Evolutionary conservation across 2,888 invertebrate genomes (phyloP).

Genomic region (Cephus pygmeus): DNA sequence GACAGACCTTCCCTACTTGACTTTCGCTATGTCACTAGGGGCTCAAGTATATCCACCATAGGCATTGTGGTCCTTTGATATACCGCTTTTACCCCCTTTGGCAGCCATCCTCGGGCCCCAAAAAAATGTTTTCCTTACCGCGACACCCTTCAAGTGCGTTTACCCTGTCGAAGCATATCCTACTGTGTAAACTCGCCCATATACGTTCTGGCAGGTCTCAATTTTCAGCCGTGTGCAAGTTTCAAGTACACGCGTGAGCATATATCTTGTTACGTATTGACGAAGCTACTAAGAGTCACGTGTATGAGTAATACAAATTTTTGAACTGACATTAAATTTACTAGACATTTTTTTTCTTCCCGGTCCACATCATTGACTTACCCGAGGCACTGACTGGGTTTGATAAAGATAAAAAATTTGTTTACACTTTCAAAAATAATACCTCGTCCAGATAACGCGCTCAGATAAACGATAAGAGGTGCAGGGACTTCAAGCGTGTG

Average conservation of each 20-base stretch:
- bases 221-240: background rate
- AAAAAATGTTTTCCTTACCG: background rate
- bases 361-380: too few species aligned
- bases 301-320: too few species aligned
- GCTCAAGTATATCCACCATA: background rate
- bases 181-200: background rate
- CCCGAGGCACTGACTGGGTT: too few species aligned
- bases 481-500: background rate
- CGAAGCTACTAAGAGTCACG: too few species aligned
- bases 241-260: background rate
- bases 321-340: too few species aligned
- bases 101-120: background rate
- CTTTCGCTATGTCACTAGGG: background rate
- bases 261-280: background rate
- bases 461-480: background rate
- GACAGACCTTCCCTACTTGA: background rate
- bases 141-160: background rate
- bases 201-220: background rate
- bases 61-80: background rate
- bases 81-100: background rate
- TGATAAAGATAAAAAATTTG: too few species aligned
- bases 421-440: background rate
- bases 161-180: background rate
- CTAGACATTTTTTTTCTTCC: too few species aligned
- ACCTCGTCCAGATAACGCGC: background rate